Evolutionary conservation across 2,888 invertebrate genomes (phyloP), one percentile per base, ranked within the genome.

Genomic region (Agrotis exclamationis): DNA sequence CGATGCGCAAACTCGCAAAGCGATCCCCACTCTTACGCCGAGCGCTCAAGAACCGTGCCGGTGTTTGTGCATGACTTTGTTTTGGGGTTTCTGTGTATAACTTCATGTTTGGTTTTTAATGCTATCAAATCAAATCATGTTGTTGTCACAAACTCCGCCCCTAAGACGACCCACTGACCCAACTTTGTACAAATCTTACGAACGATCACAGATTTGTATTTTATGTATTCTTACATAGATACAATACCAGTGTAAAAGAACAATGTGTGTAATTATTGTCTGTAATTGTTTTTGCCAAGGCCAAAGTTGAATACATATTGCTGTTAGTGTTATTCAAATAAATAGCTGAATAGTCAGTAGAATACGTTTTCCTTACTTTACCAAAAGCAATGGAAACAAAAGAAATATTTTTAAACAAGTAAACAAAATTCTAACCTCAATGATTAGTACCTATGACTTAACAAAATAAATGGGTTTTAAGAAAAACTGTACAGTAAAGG

Each of bases 351-450:
- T 14, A 18, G 20, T 16, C 33, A 62, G 20, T 22, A 2, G 28
- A 47, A 51, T 22, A 20, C 24, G 1, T 39, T 16, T 56, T 45
- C n/a, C 1, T 16, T n/a, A 9, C 20, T 63, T 18, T 7, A 47
- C 47, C 16, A 60, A 50, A 39, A 56, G 9, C 39, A 60, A 50
- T 20, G 9, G 13, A 56, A 70, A 56, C 39, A 51, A 57, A 39
- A 47, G 9, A 57, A 44, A 54, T 53, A 24, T 58, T 60, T 58
- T 2, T 39, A 33, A n/a, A 39, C 39, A 65, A 33, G 79, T 82
- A 78, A 84, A 82, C 83, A 86, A 83, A 70, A 74, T 78, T 62
- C 75, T 86, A 90, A 87, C 86, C 87, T 87, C 70, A 74, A 74
- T 63, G 24, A 63, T 60, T 44, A 65, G 1, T 45, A n/a, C n/a